These are phyloP conservation scores for Amblyraja radiata DNA, from an alignment of 2,797 vertebrate species.

Conservation along the genomic window DNA sequence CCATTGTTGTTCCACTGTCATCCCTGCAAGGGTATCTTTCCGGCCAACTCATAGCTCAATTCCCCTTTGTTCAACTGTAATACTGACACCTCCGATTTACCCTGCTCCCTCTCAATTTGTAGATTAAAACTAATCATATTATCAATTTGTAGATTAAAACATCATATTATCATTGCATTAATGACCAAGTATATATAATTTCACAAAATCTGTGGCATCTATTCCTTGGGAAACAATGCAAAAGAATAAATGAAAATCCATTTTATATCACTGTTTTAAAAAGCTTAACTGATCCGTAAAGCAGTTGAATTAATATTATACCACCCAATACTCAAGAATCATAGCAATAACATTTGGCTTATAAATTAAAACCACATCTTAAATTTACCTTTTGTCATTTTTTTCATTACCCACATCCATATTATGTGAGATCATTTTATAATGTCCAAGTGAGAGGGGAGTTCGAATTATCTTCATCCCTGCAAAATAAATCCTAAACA, in stretches of 20 bases:
- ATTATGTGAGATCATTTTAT: conserved; percentile 50
- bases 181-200: background rate
- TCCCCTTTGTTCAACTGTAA: no score
- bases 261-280: conserved; percentile 1
- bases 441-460: conserved; percentile 50
- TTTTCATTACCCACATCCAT: conserved; percentile 41
- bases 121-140: no score
- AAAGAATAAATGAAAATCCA: background rate
- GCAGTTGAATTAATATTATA: background rate
- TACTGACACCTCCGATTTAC: no score
- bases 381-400: conserved; percentile 47
- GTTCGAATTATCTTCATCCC: conserved; percentile 55
- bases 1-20: no score
- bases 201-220: background rate
- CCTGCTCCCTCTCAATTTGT: no score
- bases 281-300: background rate
- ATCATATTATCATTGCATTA: no score
- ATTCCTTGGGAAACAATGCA: background rate
- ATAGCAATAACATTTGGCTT: background rate
- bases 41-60: no score
- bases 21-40: no score
- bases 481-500: conserved; percentile 53
- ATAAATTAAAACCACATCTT: background rate
- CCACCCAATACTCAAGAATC: background rate
- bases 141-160: no score